Conservation (phyloP, 2,113 vertebrate genomes). For the Asarcornis scutulata region DNA sequence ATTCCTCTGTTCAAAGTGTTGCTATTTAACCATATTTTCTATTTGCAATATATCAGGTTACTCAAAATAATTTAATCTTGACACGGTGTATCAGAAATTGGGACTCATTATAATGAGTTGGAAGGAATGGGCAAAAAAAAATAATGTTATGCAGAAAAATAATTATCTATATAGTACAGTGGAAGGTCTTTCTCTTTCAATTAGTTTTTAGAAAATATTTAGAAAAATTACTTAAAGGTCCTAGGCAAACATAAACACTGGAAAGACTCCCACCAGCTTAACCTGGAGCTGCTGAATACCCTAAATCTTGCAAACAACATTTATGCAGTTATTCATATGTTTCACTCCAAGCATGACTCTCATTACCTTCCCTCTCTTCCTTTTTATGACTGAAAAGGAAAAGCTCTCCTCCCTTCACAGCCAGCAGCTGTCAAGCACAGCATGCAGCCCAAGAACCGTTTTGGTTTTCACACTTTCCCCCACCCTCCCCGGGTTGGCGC, state of each 20-base stretch:
- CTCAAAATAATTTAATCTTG: not conserved
- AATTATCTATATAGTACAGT: not conserved
- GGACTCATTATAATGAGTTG: not conserved
- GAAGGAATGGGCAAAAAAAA: not conserved
- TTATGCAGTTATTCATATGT: not conserved
- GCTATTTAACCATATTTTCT: not conserved
- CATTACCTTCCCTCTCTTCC: not conserved
- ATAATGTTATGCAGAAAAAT: not conserved
- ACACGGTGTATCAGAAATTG: not conserved
- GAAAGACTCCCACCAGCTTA: not conserved
- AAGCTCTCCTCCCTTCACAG: not conserved
- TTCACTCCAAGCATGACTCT: not conserved
- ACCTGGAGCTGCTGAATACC: not conserved
- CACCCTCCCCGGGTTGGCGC: fast-evolving
- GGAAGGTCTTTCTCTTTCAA: not conserved
- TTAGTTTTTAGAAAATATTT: not conserved
- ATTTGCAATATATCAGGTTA: not conserved
- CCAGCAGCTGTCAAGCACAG: not conserved
- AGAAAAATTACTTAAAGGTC: not conserved
- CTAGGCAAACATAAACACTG: not conserved
- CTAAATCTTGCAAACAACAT: not conserved
- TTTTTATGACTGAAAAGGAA: not conserved
- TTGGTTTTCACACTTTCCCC: not conserved
- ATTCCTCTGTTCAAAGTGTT: not conserved
- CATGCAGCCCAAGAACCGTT: not conserved